Evolutionary conservation across 2,113 vertebrate species (phyloP), one percentile per base, ranked within the genome.

Genomic region (Aramus guarauna): DNA sequence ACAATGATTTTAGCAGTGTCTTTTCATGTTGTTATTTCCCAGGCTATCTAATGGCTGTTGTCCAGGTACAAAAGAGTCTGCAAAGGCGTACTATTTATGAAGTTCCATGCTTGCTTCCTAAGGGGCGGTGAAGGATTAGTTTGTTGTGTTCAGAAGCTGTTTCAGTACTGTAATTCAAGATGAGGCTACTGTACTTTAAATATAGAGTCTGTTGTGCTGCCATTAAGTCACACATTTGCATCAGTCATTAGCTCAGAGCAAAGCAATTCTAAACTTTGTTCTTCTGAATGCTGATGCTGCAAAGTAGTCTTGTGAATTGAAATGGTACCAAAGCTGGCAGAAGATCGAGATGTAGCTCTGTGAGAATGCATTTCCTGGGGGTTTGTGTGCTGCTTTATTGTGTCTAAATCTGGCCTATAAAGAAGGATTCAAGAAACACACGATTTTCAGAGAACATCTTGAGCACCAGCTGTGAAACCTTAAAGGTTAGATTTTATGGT

Each of bases 121-220:
- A 29, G 81, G 58, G 48, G 66, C 29, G 88, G 55, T 30, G 29
- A 82, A 67, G 81, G 82, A 80, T 67, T 23, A 17, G 73, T 9
- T 64, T 11, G 45, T 15, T 11, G 21, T 27, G 56, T 6, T 86
- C 88, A 14, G 58, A 43, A 39, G 62, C 78, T 55, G 69, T 55
- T 79, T 76, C 90, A 30, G 34, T 29, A 15, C 78, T 84, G 88
- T 53, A 91, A 92, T 68, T 90, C 87, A 79, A 73, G 88, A 72
- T 32, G 21, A 56, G 56, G 89, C 77, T 94, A 55, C 92, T 95
- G 96, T 82, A 68, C 8, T 12, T 85, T 80, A 90, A 88, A 80
- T 83, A 88, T n/a, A 81, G 93, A 91, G 76, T 9, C 88, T 32
- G 34, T 26, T 23, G 53, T 52, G 90, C 85, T 92, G 91, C 88